Evolutionary conservation across 2,797 vertebrate genomes (phyloP).

Genomic region (Myotis pilosus): DNA sequence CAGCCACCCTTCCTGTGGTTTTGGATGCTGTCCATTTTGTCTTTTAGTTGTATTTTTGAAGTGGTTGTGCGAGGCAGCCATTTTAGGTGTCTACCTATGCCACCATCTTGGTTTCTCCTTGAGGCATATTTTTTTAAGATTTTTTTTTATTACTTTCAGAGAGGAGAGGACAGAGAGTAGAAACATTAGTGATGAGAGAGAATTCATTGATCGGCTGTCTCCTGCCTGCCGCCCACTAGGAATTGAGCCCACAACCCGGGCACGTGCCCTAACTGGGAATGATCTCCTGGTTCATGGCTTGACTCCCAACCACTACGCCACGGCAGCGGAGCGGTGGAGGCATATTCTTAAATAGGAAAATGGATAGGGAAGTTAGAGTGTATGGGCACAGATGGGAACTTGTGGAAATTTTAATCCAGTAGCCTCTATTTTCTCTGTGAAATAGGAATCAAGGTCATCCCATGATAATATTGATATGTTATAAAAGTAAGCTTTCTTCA

Average conservation of each 20-base stretch:
- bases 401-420: background rate
- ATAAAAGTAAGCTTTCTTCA: constrained; percentile 33
- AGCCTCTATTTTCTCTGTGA: background rate
- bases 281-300: background rate
- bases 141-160: too few species aligned
- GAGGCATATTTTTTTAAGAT: too few species aligned
- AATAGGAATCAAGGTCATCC: background rate
- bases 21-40: too few species aligned
- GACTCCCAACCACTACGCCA: too few species aligned
- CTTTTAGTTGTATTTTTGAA: too few species aligned
- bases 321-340: too few species aligned
- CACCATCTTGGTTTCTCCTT: too few species aligned
- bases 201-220: background rate
- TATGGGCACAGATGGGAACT: background rate
- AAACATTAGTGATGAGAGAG: background rate
- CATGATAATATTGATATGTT: background rate
- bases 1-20: too few species aligned
- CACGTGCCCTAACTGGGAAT: background rate
- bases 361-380: background rate
- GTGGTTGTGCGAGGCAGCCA: too few species aligned
- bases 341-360: background rate
- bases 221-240: too few species aligned
- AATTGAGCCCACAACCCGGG: background rate
- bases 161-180: background rate
- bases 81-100: too few species aligned